These are phyloP conservation scores for Papilio machaon DNA, from an alignment of 1,140 invertebrate genomes.

Conservation along the genomic window DNA sequence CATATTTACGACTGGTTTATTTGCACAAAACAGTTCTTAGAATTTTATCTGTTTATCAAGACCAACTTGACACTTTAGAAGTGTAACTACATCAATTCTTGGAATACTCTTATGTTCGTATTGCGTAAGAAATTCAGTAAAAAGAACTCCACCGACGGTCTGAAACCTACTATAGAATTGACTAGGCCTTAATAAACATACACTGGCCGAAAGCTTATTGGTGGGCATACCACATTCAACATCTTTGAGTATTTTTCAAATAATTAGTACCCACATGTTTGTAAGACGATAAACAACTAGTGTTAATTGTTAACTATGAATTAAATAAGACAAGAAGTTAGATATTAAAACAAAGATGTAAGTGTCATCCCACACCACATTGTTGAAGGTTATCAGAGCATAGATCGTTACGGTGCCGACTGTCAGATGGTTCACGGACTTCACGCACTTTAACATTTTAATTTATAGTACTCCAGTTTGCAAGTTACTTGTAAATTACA, in stretches of 20 bases:
- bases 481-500: constrained; percentile 13
- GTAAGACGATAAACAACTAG: too few species aligned
- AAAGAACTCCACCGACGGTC: background rate
- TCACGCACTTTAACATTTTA: constrained; percentile 5
- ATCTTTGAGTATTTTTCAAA: too few species aligned
- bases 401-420: constrained; percentile 3
- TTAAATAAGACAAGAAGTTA: background rate
- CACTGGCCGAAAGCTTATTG: too few species aligned
- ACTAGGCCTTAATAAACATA: background rate
- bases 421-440: background rate
- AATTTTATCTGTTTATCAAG: background rate
- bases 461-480: background rate
- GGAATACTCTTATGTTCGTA: background rate
- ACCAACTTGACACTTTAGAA: background rate
- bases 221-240: too few species aligned
- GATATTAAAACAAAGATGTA: background rate
- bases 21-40: background rate
- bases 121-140: background rate
- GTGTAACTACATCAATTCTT: background rate
- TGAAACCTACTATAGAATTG: background rate
- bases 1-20: background rate
- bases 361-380: constrained; percentile 10
- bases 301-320: too few species aligned
- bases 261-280: too few species aligned
- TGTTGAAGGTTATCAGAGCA: constrained; percentile 6